Evolutionary conservation across 2,888 invertebrate genomes (phyloP), one percentile per base, ranked within the genome.

Genomic region (Serripes groenlandicus): DNA sequence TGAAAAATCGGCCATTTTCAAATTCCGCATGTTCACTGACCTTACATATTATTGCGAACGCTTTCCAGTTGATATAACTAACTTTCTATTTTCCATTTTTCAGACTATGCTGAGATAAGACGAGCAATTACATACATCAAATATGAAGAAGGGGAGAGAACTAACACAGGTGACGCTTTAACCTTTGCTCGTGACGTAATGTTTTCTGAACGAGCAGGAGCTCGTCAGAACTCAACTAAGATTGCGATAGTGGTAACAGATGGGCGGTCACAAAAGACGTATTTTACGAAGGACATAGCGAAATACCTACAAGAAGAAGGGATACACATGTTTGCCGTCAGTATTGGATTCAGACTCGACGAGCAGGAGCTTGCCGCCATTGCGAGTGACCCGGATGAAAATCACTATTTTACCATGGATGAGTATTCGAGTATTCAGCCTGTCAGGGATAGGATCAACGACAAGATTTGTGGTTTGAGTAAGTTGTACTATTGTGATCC

Each of bases 201-300:
- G 89, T 89, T 91, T 69, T 74, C 74, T 15, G 49, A 72, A 1
- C 54, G 85, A 35, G 72, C 73, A 21, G 89, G 90, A 0, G 86
- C 83, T 0, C 83, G 93, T 3, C 21, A 56, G 1, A 88, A 86
- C 52, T 91, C 90, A 4, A 83, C 90, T 1, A 88, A 90, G 64
- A 89, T 93, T 30, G 90, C 89, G 23, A 86, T 94, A 9, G 89
- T 94, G 37, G 88, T 94, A 66, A 94, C 92, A 4, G 94, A 94
- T 78, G 94, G 93, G 3, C 75, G 85, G 28, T 93, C 93, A 0
- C 88, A 91, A 64, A 85, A 91, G 79, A 84, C 86, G 11, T 71
- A 54, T 52, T 83, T 85, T 56, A 92, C 92, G 3, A 86, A 83
- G 21, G 72, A 78, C 21, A 88, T 90, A 30, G 92, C 93, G 0